These are phyloP conservation scores for Anarsia innoxiella DNA, from an alignment of 2,888 invertebrate species.

Conservation along the genomic window DNA sequence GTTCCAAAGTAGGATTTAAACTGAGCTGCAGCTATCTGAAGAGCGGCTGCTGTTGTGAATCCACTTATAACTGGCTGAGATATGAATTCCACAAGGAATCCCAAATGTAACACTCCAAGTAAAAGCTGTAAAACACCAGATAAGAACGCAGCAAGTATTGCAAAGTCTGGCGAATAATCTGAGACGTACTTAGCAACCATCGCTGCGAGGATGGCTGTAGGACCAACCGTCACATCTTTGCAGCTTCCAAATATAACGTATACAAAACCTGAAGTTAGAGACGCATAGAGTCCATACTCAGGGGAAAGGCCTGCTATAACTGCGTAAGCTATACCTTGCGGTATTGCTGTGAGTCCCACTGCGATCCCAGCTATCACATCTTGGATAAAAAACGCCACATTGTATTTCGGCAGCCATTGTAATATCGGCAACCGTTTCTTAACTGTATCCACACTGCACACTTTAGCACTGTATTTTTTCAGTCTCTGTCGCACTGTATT, in stretches of 20 bases:
- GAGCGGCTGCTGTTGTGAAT: slow-evolving; percentile 90
- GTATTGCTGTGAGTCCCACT: slow-evolving; percentile 86
- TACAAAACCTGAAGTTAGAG: slow-evolving; percentile 91
- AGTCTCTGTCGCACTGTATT: neutral
- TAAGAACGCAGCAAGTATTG: slow-evolving; percentile 82
- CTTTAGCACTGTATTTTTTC: slow-evolving; percentile 23
- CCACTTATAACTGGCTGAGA: slow-evolving; percentile 89
- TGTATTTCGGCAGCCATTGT: slow-evolving; percentile 85
- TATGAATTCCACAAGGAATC: slow-evolving; percentile 89
- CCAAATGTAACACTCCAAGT: slow-evolving; percentile 85
- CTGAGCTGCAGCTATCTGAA: slow-evolving; percentile 89
- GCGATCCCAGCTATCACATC: slow-evolving; percentile 91
- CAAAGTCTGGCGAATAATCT: slow-evolving; percentile 79
- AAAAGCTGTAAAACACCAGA: slow-evolving; percentile 81
- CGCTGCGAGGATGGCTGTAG: slow-evolving; percentile 91
- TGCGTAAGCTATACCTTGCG: slow-evolving; percentile 90
- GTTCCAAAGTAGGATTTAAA: slow-evolving; percentile 83
- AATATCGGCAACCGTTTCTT: slow-evolving; percentile 79
- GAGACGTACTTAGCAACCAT: slow-evolving; percentile 83
- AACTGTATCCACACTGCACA: slow-evolving; percentile 53
- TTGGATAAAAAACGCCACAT: slow-evolving; percentile 77
- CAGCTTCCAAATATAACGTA: slow-evolving; percentile 92
- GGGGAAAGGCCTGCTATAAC: slow-evolving; percentile 82
- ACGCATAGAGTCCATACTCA: slow-evolving; percentile 91
- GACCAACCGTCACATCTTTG: slow-evolving; percentile 85